Conservation (phyloP, 1,140 invertebrate species). For the Cyclina sinensis region DNA sequence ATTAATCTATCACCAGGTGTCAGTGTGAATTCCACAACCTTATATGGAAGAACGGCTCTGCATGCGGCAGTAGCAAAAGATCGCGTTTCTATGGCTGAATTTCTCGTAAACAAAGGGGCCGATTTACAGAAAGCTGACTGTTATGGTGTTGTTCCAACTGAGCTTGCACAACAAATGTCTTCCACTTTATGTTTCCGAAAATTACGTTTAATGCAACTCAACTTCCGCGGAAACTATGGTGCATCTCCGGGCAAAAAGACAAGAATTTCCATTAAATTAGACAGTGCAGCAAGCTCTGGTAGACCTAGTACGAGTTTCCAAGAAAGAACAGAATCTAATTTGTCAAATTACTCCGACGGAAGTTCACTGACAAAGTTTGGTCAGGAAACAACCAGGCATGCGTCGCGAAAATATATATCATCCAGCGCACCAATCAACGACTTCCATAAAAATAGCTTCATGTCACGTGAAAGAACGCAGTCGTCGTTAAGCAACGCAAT, state of each 20-base stretch:
- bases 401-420: constrained; percentile 47
- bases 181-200: constrained; percentile 75
- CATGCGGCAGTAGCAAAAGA: constrained; percentile 78
- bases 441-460: neutral
- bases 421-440: constrained; percentile 44
- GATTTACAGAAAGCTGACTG: constrained; percentile 64
- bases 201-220: constrained; percentile 73
- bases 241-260: constrained; percentile 8
- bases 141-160: constrained; percentile 69
- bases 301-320: neutral
- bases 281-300: neutral
- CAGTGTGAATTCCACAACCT: constrained; percentile 71
- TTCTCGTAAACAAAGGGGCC: constrained; percentile 72
- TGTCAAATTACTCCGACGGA: constrained; percentile 22
- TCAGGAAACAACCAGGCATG: neutral
- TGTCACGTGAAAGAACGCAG: neutral
- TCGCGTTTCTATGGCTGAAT: constrained; percentile 72
- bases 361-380: neutral
- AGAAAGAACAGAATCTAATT: neutral
- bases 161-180: constrained; percentile 65
- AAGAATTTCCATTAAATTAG: constrained; percentile 16
- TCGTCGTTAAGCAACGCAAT: constrained; percentile 41
- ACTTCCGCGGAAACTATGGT: constrained; percentile 66
- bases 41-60: constrained; percentile 74
- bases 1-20: constrained; percentile 70